Evolutionary conservation across 2,888 invertebrate genomes (phyloP), one percentile per base, ranked within the genome.

Genomic region (Caenorhabditis angaria): DNA sequence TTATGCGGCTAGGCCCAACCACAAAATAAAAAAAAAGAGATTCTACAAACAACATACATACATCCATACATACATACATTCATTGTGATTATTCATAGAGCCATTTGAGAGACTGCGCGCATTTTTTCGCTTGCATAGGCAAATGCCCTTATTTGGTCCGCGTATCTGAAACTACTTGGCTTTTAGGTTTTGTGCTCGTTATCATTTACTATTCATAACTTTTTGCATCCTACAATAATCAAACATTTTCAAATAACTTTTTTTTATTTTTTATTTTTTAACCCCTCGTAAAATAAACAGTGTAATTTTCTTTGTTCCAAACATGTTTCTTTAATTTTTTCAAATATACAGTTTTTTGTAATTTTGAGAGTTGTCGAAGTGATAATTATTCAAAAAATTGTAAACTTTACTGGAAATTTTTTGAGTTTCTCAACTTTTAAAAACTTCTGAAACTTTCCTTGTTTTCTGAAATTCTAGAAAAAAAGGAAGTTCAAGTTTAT

Each of bases 81-180:
- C 77, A 77, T 77, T 77, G 77, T 77, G 77, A 77, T 77, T 77
- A 77, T 77, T 77, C 73, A 77, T 77, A 77, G 77, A 73, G 76
- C 70, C 66, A 69, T 63, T 70, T 70, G 65, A 62, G 25, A 25
- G 48, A 48, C 24, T 20, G 63, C 32, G 47, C 58, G 67, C 72
- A 72, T 72, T 72, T 64, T 72, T 72, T 72, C 72, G 72, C 72
- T 72, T 72, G 72, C 72, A 72, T 72, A 72, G 72, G 72, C 72
- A 72, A 72, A 72, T 72, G 72, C 64, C 72, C 41, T 41, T 41
- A 41, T 41, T 41, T 41, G 41, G 18, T 41, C 41, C 2, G 3
- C 41, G 18, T 41, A 18, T 41, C 41, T 41, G 41, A 41, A 41
- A 41, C 41, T 41, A 41, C 41, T 41, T 3, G 10, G 18, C 41